Percentiles rank a stretch among this genome's conserved stretches.
Conservation (phyloP, 2,888 invertebrate species). For the Drosophila trichaetosa region DNA sequence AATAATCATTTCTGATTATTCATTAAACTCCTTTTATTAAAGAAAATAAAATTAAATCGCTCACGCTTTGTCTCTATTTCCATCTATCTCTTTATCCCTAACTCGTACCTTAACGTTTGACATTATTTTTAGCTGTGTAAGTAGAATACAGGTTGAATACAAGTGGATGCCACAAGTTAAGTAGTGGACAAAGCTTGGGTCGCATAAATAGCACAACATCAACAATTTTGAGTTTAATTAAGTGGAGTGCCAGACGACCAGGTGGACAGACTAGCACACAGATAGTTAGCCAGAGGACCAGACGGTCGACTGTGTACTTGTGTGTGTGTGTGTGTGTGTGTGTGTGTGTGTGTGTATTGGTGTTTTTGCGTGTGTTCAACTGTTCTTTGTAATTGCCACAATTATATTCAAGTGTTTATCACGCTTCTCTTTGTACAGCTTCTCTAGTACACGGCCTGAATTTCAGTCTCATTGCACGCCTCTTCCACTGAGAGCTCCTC, state of each 20-base stretch:
- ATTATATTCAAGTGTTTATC: slow-evolving; percentile 69
- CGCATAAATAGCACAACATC: slow-evolving; percentile 55
- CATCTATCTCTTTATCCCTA: background rate
- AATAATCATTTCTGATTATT: background rate
- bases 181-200: slow-evolving; percentile 21
- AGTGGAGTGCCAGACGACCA: slow-evolving; percentile 48
- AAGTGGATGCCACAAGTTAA: slow-evolving; percentile 1
- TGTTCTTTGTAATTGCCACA: slow-evolving; percentile 61
- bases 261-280: background rate
- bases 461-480: slow-evolving; percentile 14
- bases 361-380: slow-evolving; percentile 23
- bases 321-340: slow-evolving; percentile 1
- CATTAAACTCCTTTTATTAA: background rate
- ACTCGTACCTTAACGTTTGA: background rate
- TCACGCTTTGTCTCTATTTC: background rate
- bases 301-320: background rate
- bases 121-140: background rate
- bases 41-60: background rate
- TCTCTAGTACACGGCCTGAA: slow-evolving; percentile 5
- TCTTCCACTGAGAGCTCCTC: slow-evolving; percentile 9
- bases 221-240: slow-evolving; percentile 72
- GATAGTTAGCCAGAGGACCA: slow-evolving; percentile 9
- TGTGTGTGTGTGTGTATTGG: slow-evolving; percentile 1
- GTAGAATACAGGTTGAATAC: background rate
- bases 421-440: slow-evolving; percentile 17